Evolutionary conservation across 2,888 invertebrate species (phyloP).

Genomic region (Drosophila sordidula): DNA sequence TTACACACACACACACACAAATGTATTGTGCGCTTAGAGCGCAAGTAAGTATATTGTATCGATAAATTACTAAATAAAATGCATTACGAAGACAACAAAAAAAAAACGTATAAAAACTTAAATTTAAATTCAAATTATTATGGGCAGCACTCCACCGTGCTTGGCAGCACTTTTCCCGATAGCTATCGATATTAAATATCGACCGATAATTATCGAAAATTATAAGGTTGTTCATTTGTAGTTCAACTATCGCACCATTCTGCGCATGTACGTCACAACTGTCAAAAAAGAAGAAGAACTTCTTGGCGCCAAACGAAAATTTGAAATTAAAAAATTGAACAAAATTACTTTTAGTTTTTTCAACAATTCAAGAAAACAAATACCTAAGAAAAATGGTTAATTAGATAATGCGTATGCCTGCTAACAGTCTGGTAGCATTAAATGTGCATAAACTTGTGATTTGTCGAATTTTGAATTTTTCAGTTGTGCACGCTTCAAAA

Average conservation of each 20-base stretch:
- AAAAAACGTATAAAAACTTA: neutral
- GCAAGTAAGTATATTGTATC: slow-evolving; percentile 42
- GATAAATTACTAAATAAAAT: slow-evolving; percentile 58
- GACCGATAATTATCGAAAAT: neutral
- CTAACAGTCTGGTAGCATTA: neutral
- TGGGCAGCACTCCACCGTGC: neutral
- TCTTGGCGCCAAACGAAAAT: neutral
- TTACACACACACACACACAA: slow-evolving; percentile 28
- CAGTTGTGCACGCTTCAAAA: neutral
- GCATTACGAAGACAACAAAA: slow-evolving; percentile 13
- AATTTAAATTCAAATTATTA: neutral
- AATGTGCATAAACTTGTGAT: no score
- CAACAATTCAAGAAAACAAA: no score
- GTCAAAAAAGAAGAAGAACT: neutral
- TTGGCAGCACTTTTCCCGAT: neutral
- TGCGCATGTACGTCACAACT: slow-evolving; percentile 3
- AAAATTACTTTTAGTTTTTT: neutral
- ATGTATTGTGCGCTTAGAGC: slow-evolving; percentile 33
- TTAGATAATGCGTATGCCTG: neutral
- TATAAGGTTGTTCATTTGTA: neutral
- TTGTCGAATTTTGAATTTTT: no score
- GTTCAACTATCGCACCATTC: neutral
- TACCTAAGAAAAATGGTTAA: neutral
- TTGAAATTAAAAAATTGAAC: neutral
- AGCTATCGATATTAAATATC: neutral